phyloP scores from a whole-genome alignment of 35 echinoderm and acorn worm genomes.

The Anneissia japonica region DNA sequence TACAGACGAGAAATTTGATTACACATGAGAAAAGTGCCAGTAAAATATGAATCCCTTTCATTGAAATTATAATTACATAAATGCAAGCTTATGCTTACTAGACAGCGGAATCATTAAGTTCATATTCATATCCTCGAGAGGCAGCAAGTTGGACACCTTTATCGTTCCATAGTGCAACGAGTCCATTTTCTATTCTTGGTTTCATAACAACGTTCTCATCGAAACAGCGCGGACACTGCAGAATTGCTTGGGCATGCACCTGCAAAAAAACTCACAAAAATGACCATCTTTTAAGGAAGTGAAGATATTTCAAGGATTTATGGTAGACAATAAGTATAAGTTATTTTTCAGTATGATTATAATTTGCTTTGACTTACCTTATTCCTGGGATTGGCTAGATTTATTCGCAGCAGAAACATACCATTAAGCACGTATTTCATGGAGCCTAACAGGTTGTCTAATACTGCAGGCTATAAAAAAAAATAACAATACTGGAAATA shows the following conservation, averaged over 20 bases:
- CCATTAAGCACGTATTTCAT: conserved; percentile 96
- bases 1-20: too few species aligned
- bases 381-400: conserved; percentile 88
- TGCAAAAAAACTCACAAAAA: not conserved
- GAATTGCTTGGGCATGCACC: conserved; percentile 92
- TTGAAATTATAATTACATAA: not conserved
- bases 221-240: conserved; percentile 91
- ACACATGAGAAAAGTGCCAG: too few species aligned
- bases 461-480: conserved; percentile 76
- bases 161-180: conserved; percentile 86
- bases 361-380: conserved; percentile 76
- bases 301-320: too few species aligned
- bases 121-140: conserved; percentile 88
- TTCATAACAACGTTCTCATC: conserved; percentile 89
- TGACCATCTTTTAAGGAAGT: too few species aligned
- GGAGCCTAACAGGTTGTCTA: conserved; percentile 91
- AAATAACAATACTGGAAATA: too few species aligned
- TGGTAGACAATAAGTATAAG: too few species aligned
- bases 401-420: conserved; percentile 81
- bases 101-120: conserved; percentile 92
- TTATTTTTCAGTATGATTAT: too few species aligned
- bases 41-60: too few species aligned
- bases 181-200: conserved; percentile 51
- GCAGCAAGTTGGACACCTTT: conserved; percentile 58
- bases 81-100: conserved; percentile 58